phyloP scores from a whole-genome alignment of 1,140 invertebrate genomes.

The Pomacea maculata region DNA sequence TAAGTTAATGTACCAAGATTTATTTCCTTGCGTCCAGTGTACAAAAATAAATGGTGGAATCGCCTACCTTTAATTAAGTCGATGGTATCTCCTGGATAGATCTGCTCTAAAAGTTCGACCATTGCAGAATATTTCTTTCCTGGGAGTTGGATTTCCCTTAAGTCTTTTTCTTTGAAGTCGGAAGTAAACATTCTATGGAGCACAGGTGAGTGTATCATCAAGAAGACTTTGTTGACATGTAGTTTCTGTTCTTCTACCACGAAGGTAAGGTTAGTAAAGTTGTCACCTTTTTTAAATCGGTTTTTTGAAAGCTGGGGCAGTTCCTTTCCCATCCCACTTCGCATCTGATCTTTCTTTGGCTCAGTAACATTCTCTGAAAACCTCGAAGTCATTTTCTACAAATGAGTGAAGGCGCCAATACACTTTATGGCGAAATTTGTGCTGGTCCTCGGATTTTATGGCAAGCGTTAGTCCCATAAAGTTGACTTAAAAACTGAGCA shows the following conservation, averaged over 20 bases:
- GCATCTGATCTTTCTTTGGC: too few species aligned
- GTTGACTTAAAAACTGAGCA: too few species aligned
- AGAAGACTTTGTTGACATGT: not conserved
- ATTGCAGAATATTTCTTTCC: not conserved
- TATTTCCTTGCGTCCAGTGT: not conserved
- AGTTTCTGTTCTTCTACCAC: not conserved
- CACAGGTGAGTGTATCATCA: not conserved
- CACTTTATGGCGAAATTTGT: too few species aligned
- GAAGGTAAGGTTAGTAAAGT: not conserved
- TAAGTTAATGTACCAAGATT: not conserved
- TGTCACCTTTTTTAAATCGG: not conserved
- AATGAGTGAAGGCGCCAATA: too few species aligned
- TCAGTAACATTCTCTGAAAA: too few species aligned
- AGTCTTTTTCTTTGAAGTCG: conserved; percentile 1
- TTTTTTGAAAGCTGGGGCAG: not conserved
- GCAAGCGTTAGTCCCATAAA: too few species aligned
- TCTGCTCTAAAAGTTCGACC: not conserved
- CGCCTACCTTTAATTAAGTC: not conserved
- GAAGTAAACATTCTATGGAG: conserved; percentile 2
- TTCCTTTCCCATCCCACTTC: too few species aligned
- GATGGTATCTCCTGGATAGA: not conserved
- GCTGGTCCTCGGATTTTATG: too few species aligned
- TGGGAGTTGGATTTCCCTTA: not conserved
- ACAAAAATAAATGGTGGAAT: not conserved
- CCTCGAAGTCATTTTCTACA: too few species aligned